These are phyloP conservation scores for Pagetopsis macropterus DNA, from an alignment of 2,797 vertebrate genomes.

Conservation along the genomic window DNA sequence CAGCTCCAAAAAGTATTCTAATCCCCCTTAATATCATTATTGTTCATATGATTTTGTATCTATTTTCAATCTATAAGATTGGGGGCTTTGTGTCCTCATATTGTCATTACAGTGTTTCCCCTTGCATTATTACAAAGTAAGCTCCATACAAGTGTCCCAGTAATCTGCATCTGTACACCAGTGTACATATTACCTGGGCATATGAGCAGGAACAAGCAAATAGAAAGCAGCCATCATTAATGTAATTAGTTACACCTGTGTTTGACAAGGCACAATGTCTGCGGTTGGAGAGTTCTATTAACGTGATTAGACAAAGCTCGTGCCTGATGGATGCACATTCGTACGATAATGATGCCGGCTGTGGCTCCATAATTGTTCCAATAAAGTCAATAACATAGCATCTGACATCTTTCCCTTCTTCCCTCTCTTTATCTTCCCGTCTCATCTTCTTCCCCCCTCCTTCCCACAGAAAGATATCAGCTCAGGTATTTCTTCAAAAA, in stretches of 20 bases:
- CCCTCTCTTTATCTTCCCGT: slow-evolving; percentile 12
- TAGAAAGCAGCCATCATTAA: slow-evolving; percentile 4
- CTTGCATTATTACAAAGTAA: no score
- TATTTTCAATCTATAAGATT: no score
- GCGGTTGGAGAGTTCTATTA: slow-evolving; percentile 11
- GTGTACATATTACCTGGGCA: background rate
- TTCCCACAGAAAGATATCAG: background rate
- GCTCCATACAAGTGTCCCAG: background rate
- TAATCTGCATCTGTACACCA: background rate
- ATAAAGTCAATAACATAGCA: slow-evolving; percentile 36
- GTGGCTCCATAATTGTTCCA: slow-evolving; percentile 35
- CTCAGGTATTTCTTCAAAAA: background rate
- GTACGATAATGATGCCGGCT: slow-evolving; percentile 42
- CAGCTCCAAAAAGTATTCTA: no score
- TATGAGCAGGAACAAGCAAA: background rate
- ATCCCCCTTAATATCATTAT: no score
- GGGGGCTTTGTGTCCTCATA: no score
- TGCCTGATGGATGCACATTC: slow-evolving; percentile 54
- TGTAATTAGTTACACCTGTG: slow-evolving; percentile 17
- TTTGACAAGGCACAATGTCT: slow-evolving; percentile 24
- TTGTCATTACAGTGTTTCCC: no score
- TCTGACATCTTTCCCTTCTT: slow-evolving; percentile 31
- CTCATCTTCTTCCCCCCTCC: background rate
- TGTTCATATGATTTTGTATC: no score
- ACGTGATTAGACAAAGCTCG: slow-evolving; percentile 4